Percentiles rank a stretch among this genome's conserved stretches.
phyloP scores from a whole-genome alignment of 2,113 vertebrate genomes.

The Dicentrarchus labrax region DNA sequence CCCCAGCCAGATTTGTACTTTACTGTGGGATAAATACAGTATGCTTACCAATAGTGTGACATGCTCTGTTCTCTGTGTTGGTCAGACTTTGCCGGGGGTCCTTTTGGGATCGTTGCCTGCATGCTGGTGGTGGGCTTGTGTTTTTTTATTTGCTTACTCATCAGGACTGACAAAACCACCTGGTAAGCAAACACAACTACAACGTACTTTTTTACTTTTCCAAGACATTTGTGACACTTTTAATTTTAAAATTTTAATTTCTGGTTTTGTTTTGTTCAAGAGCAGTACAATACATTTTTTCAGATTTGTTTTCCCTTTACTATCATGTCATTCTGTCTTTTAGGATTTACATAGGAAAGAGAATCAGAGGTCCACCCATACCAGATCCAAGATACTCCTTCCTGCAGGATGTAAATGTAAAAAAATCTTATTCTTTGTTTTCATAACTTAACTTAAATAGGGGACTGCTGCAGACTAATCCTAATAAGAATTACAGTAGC shows the following conservation, averaged over 20 bases:
- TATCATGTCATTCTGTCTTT: neutral
- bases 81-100: neutral
- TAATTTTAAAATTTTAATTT: neutral
- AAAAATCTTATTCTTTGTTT: neutral
- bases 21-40: neutral
- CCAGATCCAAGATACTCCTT: slow-evolving; percentile 74
- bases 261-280: neutral
- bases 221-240: neutral
- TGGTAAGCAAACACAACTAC: slow-evolving; percentile 54
- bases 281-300: neutral
- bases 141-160: neutral
- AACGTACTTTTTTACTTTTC: neutral
- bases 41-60: neutral
- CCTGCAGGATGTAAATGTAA: slow-evolving; percentile 28
- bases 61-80: slow-evolving; percentile 12
- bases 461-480: neutral
- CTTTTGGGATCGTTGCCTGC: rapidly evolving
- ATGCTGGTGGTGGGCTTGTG: neutral
- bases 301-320: neutral
- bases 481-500: neutral
- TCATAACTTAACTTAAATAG: neutral
- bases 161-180: slow-evolving; percentile 25
- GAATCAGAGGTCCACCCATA: slow-evolving; percentile 33
- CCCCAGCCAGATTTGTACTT: neutral
- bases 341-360: slow-evolving; percentile 60